These are phyloP conservation scores for Andrena fulva DNA, from an alignment of 2,888 invertebrate species.

Conservation along the genomic window DNA sequence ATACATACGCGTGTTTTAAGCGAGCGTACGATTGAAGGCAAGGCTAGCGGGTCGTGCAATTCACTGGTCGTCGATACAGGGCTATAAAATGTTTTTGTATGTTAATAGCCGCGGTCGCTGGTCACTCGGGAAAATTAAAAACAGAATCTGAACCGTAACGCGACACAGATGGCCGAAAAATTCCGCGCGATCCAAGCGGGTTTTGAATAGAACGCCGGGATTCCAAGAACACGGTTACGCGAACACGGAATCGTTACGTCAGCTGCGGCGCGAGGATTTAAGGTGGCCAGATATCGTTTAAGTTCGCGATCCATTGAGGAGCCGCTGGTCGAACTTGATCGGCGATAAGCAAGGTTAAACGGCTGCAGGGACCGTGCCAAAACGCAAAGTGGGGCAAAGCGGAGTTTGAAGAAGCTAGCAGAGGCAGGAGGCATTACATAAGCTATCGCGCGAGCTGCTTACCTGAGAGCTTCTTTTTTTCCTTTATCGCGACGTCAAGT, in stretches of 20 bases:
- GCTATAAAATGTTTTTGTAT: slow-evolving; percentile 11
- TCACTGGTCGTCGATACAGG: neutral
- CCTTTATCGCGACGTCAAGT: slow-evolving; percentile 63
- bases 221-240: neutral
- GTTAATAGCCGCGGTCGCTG: neutral
- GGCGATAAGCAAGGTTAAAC: slow-evolving; percentile 50
- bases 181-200: neutral
- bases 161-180: neutral
- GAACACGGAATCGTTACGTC: neutral
- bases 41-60: slow-evolving; percentile 16
- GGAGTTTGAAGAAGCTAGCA: slow-evolving; percentile 6
- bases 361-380: slow-evolving; percentile 33
- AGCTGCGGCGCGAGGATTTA: neutral
- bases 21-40: neutral
- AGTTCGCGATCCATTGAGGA: slow-evolving; percentile 21
- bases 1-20: neutral
- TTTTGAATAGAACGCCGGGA: neutral
- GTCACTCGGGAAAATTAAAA: neutral
- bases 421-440: slow-evolving; percentile 35
- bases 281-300: slow-evolving; percentile 19
- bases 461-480: slow-evolving; percentile 57
- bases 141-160: neutral
- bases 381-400: slow-evolving; percentile 38
- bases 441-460: slow-evolving; percentile 47
- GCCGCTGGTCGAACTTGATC: slow-evolving; percentile 40